Conservation (phyloP, 2,797 vertebrate genomes). For the Amblyopsis hoosieri region DNA sequence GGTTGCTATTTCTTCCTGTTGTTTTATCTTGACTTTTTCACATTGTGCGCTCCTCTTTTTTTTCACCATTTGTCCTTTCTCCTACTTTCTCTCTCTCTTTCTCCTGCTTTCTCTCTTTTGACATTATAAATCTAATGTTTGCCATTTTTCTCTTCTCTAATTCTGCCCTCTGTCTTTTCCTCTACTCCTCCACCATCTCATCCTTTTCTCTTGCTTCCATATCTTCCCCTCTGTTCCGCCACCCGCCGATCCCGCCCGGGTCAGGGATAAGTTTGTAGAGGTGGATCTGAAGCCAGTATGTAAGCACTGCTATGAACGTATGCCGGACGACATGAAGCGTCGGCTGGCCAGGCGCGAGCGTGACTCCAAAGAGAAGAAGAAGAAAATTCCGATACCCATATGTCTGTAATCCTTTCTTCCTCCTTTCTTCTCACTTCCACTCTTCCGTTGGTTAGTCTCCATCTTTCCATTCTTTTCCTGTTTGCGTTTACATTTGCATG, state of each 20-base stretch:
- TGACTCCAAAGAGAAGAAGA: slow-evolving; percentile 92
- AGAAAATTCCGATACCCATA: slow-evolving; percentile 90
- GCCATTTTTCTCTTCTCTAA: slow-evolving; percentile 22
- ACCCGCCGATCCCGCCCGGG: slow-evolving; percentile 34
- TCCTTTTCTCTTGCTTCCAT: slow-evolving; percentile 1
- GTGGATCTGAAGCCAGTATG: slow-evolving; percentile 98
- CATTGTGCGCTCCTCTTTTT: slow-evolving; percentile 5
- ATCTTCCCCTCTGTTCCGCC: slow-evolving; percentile 5
- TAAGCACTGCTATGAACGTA: slow-evolving; percentile 95
- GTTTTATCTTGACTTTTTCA: slow-evolving; percentile 17
- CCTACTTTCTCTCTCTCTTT: slow-evolving; percentile 5
- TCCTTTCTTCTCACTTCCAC: slow-evolving; percentile 60
- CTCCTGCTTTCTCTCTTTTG: not conserved
- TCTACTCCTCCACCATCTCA: slow-evolving; percentile 32
- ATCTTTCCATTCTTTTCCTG: slow-evolving; percentile 28
- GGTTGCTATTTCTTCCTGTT: slow-evolving; percentile 5
- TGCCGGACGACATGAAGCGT: slow-evolving; percentile 94
- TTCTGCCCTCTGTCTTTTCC: not conserved
- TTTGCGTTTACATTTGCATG: slow-evolving; percentile 16
- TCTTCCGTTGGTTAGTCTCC: slow-evolving; percentile 85
- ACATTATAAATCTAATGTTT: not conserved
- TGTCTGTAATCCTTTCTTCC: slow-evolving; percentile 85
- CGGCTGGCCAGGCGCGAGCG: slow-evolving; percentile 90
- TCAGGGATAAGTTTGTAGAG: slow-evolving; percentile 98
- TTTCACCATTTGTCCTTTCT: slow-evolving; percentile 9